phyloP scores from a whole-genome alignment of 92 coral and sea anemone genomes.

The Actinostola sp. region DNA sequence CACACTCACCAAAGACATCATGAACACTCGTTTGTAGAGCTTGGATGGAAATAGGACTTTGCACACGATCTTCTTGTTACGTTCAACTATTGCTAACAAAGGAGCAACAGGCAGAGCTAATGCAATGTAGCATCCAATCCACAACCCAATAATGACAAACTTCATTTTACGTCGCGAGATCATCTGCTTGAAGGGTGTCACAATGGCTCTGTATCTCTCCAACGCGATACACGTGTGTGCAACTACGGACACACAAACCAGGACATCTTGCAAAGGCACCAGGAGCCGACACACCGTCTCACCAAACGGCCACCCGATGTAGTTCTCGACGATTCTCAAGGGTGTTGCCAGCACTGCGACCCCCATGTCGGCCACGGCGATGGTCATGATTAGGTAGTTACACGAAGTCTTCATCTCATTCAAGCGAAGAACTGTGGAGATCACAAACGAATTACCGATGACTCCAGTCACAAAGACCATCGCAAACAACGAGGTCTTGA shows the following conservation, averaged over 20 bases:
- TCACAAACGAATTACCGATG: constrained; percentile 63
- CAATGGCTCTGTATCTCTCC: constrained; percentile 72
- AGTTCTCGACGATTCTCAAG: constrained; percentile 60
- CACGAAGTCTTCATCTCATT: constrained; percentile 69
- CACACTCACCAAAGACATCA: constrained; percentile 46
- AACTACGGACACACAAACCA: constrained; percentile 67
- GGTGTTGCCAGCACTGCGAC: constrained; percentile 70
- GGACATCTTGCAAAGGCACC: constrained; percentile 60
- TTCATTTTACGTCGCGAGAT: constrained; percentile 47
- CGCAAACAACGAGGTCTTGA: constrained; percentile 56
- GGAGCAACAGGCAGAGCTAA: constrained; percentile 64
- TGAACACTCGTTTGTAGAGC: constrained; percentile 58
- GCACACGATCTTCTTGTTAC: constrained; percentile 27
- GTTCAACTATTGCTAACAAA: constrained; percentile 25
- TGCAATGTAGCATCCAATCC: constrained; percentile 62
- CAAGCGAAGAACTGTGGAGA: constrained; percentile 51
- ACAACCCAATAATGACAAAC: constrained; percentile 40
- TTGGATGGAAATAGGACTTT: constrained; percentile 36
- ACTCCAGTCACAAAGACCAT: constrained; percentile 61
- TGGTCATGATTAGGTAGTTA: constrained; percentile 61
- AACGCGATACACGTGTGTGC: constrained; percentile 76
- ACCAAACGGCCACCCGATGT: constrained; percentile 79
- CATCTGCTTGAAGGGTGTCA: constrained; percentile 66
- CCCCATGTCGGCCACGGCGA: constrained; percentile 70
- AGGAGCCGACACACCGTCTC: constrained; percentile 53